Evolutionary conservation across 2,113 vertebrate genomes (phyloP), one percentile per base, ranked within the genome.

Genomic region (Cebus imitator): DNA sequence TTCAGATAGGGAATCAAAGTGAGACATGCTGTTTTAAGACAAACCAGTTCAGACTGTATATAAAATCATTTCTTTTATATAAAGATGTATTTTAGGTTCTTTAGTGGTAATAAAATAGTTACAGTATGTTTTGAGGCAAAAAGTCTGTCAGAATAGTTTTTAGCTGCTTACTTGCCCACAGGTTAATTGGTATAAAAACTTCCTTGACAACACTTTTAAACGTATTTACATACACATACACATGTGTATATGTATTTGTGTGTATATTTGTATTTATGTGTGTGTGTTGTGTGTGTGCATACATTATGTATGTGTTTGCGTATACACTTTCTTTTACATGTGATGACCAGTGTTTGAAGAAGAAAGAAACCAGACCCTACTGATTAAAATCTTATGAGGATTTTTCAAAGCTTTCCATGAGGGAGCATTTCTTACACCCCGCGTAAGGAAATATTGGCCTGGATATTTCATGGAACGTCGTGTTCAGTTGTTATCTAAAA

Each of bases 181-280:
- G 32, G 18, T 87, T 94, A 89, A 70, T 80, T 96, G 75, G 48
- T 88, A 94, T 96, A 75, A 96, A 93, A 95, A 68, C 61, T 87
- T 93, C 10, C 43, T 88, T 94, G n/a, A 66, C 30, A 50, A 4
- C 21, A 37, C 30, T 40, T 88, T 73, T 58, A 85, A 79, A 8
- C 35, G 30, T 79, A 13, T 45, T 40, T 43, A 64, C 14, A 10
- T 85, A 52, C 37, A 75, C 8, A 11, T 58, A 21, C 9, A 21
- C 13, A 3, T 79, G 8, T 48, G 30, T 45, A 2, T 16, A 4
- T n/a, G 27, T 64, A 2, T 61, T 6, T 64, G 61, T 64, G 5
- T 30, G 61, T 64, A 64, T 64, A 64, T 64, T 64, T 64, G 27
- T 64, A 30, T 32, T 30, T 64, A 64, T 64, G 13, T 30, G 4